Percentiles rank a stretch among this genome's conserved stretches.
phyloP scores from a whole-genome alignment of 2,797 vertebrate genomes.

The Phrynocephalus vlangalii region DNA sequence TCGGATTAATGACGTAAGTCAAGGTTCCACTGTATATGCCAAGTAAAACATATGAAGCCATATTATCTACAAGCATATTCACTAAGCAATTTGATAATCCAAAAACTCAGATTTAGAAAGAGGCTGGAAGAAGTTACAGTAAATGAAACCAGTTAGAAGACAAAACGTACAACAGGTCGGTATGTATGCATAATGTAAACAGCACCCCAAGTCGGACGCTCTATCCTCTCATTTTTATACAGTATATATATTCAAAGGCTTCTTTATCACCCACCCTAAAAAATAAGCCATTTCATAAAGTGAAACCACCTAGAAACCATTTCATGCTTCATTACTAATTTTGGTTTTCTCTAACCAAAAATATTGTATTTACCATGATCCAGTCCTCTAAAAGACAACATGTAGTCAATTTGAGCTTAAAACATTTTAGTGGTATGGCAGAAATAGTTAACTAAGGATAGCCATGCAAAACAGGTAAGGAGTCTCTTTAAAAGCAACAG shows the following conservation, averaged over 20 bases:
- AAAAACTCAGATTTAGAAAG: not conserved
- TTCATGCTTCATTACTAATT: conserved; percentile 17
- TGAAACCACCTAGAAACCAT: conserved; percentile 10
- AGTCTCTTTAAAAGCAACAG: conserved; percentile 33
- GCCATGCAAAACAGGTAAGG: conserved; percentile 31
- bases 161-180: not conserved
- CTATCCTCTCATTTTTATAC: not conserved
- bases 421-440: not conserved
- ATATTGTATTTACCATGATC: not conserved
- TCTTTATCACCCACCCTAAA: not conserved
- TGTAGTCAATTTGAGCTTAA: not conserved
- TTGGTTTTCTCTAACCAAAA: conserved; percentile 21
- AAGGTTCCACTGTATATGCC: not conserved
- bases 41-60: not conserved
- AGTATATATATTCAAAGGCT: not conserved
- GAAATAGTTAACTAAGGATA: not conserved
- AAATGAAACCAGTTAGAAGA: conserved; percentile 10
- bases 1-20: too few species aligned
- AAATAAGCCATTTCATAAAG: not conserved
- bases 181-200: not conserved
- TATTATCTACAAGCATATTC: conserved; percentile 13
- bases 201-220: not conserved
- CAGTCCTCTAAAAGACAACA: not conserved
- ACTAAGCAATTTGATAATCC: conserved; percentile 7
- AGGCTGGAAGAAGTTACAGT: not conserved